Conservation (phyloP, 1,140 invertebrate species). For the Brachionus plicatilis region DNA sequence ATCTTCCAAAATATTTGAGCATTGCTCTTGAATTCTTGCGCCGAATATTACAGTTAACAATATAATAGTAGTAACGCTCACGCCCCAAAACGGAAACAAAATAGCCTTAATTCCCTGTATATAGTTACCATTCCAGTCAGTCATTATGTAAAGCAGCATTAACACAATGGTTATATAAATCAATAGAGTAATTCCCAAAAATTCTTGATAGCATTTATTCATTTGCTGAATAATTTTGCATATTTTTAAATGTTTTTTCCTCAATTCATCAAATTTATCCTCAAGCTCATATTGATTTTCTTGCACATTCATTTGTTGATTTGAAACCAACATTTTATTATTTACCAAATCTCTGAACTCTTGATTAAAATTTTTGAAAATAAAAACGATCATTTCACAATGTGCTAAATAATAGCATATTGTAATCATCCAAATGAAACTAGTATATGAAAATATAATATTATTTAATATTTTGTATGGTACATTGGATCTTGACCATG, state of each 20-base stretch:
- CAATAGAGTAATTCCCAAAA: not conserved
- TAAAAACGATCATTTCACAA: constrained; percentile 16
- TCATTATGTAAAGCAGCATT: not conserved
- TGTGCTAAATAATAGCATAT: not conserved
- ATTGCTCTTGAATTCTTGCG: not conserved
- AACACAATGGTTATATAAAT: not conserved
- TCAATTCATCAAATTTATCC: constrained; percentile 10
- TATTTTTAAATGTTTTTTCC: constrained; percentile 17
- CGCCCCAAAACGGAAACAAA: constrained; percentile 13
- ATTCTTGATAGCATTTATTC: constrained; percentile 12
- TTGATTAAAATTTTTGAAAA: constrained; percentile 6
- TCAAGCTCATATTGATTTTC: not conserved
- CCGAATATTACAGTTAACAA: not conserved
- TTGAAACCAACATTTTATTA: not conserved
- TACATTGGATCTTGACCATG: not conserved
- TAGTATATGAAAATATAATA: not conserved
- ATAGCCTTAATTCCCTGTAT: not conserved
- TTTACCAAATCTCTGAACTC: not conserved
- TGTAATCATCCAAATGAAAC: not conserved
- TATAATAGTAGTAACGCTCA: not conserved
- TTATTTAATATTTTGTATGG: not conserved
- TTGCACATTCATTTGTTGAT: not conserved
- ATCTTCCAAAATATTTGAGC: not conserved
- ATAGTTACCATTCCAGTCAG: not conserved
- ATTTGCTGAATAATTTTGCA: not conserved